phyloP scores from a whole-genome alignment of 2,113 vertebrate species.

The Origma solitaria region DNA sequence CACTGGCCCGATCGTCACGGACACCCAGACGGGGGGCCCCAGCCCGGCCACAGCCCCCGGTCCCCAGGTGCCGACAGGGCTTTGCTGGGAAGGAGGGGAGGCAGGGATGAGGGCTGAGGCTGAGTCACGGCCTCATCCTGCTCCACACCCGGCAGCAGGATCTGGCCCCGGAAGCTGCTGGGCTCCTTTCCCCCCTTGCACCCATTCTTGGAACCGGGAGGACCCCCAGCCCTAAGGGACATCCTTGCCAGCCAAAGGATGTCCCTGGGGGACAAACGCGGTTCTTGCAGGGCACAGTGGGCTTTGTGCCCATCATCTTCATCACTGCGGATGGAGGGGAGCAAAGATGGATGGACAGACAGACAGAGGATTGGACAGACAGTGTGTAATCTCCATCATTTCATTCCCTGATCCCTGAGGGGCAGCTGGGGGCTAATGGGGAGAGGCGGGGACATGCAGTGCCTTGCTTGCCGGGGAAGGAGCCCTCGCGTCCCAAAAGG shows the following conservation, averaged over 20 bases:
- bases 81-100: background rate
- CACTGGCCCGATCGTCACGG: background rate
- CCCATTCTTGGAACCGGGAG: background rate
- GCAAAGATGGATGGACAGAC: fast-evolving
- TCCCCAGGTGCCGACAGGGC: background rate
- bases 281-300: fast-evolving
- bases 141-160: background rate
- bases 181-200: background rate
- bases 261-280: background rate
- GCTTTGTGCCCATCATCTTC: background rate
- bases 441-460: background rate
- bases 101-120: background rate
- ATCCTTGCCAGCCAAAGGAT: background rate
- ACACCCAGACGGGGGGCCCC: background rate
- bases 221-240: background rate
- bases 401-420: background rate
- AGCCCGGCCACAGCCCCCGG: background rate
- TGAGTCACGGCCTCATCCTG: background rate
- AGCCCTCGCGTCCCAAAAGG: background rate
- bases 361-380: background rate
- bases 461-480: fast-evolving
- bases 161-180: background rate
- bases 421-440: background rate
- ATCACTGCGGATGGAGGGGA: fast-evolving
- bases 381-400: fast-evolving